phyloP scores from a whole-genome alignment of 2,797 vertebrate genomes.

The Knipowitschia caucasica region DNA sequence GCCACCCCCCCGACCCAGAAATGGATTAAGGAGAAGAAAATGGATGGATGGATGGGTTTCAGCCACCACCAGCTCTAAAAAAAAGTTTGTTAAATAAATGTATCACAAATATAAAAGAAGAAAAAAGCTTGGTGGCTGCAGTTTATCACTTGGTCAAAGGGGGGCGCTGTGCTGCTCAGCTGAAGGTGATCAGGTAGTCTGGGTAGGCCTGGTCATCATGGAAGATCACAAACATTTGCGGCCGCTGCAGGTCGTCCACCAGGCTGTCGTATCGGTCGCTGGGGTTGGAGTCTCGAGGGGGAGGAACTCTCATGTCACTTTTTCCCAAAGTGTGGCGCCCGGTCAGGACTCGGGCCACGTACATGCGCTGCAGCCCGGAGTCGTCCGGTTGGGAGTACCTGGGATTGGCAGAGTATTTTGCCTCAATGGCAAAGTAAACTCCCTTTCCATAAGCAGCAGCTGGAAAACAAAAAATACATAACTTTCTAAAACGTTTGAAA shows the following conservation, averaged over 20 bases:
- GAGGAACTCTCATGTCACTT: constrained; percentile 1
- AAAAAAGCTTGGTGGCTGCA: too few species aligned
- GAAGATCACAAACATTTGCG: constrained; percentile 66
- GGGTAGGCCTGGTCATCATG: constrained; percentile 74
- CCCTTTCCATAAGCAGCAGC: constrained; percentile 41
- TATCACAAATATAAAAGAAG: too few species aligned
- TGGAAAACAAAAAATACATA: constrained; percentile 28
- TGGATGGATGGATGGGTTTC: too few species aligned
- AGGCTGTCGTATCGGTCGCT: constrained; percentile 63
- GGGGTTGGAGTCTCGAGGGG: constrained; percentile 39
- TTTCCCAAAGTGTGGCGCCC: constrained; percentile 50
- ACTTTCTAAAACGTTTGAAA: too few species aligned
- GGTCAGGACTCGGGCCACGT: constrained; percentile 59
- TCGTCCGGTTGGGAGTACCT: constrained; percentile 28
- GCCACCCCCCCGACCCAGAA: too few species aligned
- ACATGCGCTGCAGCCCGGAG: constrained; percentile 40
- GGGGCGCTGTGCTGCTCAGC: neutral
- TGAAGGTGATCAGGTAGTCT: constrained; percentile 67
- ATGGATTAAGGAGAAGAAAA: too few species aligned
- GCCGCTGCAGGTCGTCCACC: constrained; percentile 49
- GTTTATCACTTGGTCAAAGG: neutral
- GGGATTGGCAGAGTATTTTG: constrained; percentile 30
- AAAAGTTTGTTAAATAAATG: too few species aligned
- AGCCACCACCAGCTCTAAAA: too few species aligned
- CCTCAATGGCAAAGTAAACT: constrained; percentile 65